Conservation (phyloP, 2,113 vertebrate genomes). For the Myotis davidii region DNA sequence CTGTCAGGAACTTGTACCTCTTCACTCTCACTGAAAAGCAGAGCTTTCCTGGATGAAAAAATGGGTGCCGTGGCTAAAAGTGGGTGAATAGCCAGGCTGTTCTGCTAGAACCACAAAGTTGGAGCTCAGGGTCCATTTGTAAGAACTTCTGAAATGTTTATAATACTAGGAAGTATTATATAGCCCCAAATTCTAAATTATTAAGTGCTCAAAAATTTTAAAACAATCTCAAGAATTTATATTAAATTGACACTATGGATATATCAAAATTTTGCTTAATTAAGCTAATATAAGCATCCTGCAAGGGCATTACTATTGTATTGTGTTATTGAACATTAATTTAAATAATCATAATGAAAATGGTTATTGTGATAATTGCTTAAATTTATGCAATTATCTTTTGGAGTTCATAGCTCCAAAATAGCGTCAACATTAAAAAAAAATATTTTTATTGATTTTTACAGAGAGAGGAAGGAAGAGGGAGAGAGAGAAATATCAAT, state of each 20-base stretch:
- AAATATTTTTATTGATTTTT: too few species aligned
- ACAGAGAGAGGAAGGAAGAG: too few species aligned
- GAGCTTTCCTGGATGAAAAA: background rate
- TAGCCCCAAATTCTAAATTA: background rate
- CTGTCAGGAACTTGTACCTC: too few species aligned
- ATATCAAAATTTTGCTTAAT: background rate
- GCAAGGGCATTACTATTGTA: background rate
- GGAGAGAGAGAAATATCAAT: too few species aligned
- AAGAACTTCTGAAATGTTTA: background rate
- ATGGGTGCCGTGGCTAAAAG: background rate
- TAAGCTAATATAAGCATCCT: background rate
- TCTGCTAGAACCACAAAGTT: background rate
- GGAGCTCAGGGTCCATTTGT: background rate
- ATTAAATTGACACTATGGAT: background rate
- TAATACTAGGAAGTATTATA: background rate
- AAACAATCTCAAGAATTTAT: background rate
- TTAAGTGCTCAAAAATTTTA: background rate
- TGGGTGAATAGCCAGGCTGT: background rate
- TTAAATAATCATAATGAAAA: background rate
- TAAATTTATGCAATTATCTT: background rate
- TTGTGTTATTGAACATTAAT: background rate
- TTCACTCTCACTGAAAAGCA: background rate
- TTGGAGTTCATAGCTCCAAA: background rate
- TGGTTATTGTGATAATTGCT: background rate
- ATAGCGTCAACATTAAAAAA: background rate